Conservation (phyloP, 2,888 invertebrate species). For the Strigamia maritima region DNA sequence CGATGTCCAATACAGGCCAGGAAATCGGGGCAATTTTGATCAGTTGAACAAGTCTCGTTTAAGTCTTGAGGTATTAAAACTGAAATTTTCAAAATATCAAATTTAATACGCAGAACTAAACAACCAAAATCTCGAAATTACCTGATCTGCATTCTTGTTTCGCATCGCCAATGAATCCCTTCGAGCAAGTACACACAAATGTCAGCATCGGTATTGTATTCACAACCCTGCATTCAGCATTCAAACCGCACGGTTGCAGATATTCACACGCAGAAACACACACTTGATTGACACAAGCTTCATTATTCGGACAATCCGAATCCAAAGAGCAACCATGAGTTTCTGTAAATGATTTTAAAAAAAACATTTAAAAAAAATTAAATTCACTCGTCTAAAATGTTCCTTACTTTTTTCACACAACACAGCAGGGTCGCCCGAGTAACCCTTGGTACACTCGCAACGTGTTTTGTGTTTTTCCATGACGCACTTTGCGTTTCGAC, state of each 20-base stretch:
- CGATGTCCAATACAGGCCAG: constrained; percentile 72
- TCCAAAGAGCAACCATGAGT: constrained; percentile 79
- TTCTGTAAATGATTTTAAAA: background rate
- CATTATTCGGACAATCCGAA: constrained; percentile 71
- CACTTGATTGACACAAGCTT: constrained; percentile 77
- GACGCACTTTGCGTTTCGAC: constrained; percentile 58
- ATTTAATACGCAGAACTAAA: background rate
- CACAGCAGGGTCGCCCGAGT: constrained; percentile 43
- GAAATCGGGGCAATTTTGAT: constrained; percentile 66
- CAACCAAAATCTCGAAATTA: constrained; percentile 56
- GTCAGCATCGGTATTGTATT: constrained; percentile 61
- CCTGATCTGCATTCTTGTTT: constrained; percentile 71
- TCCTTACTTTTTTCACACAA: constrained; percentile 41
- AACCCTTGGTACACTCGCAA: constrained; percentile 45
- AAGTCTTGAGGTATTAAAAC: constrained; percentile 16
- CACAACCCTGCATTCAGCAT: constrained; percentile 40
- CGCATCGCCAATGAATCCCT: constrained; percentile 53
- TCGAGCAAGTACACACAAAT: constrained; percentile 67
- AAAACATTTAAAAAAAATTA: background rate
- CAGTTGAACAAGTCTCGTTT: background rate
- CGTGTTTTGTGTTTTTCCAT: constrained; percentile 44
- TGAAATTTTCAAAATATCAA: background rate
- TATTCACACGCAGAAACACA: constrained; percentile 71
- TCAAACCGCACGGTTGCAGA: constrained; percentile 42
- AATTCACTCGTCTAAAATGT: background rate